Evolutionary conservation across 2,888 invertebrate species (phyloP).

Genomic region (Caenorhabditis doughertyi): DNA sequence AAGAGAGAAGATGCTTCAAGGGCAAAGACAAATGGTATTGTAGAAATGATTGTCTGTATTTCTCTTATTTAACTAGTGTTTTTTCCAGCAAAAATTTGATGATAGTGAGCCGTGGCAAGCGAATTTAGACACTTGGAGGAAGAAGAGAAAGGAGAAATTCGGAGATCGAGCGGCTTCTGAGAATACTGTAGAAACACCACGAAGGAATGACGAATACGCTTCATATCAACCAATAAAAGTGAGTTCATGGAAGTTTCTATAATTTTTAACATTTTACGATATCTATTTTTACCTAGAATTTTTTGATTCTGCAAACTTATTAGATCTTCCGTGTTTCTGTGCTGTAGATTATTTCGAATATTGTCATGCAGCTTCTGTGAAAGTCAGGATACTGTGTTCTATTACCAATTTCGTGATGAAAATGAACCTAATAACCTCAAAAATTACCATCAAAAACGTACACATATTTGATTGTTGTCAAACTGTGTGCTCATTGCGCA

Average conservation of each 20-base stretch:
- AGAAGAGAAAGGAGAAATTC: conserved; percentile 67
- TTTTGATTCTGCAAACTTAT: too few relatives aligned
- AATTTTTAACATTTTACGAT: too few relatives aligned
- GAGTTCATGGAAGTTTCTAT: too few relatives aligned
- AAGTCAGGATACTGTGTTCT: neutral
- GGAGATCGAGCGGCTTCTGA: conserved; percentile 39
- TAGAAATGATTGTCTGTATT: neutral
- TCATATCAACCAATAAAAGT: conserved; percentile 50
- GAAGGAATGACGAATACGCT: conserved; percentile 10
- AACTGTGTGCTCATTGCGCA: conserved; percentile 42
- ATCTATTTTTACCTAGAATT: too few relatives aligned
- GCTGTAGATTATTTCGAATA: too few relatives aligned
- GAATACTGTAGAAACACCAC: conserved; percentile 20
- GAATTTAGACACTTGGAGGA: conserved; percentile 72
- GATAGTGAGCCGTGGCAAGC: conserved; percentile 69
- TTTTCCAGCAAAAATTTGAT: conserved; percentile 56
- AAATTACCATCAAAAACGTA: conserved; percentile 20
- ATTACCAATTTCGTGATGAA: neutral
- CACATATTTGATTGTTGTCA: conserved; percentile 43
- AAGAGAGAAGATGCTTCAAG: conserved; percentile 61
- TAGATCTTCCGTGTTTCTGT: neutral
- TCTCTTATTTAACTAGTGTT: neutral
- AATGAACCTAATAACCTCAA: neutral
- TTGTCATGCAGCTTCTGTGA: neutral
- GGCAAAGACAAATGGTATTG: conserved; percentile 38